Conservation (phyloP, 2,113 vertebrate species). For the Thalassarche chlororhynchos region DNA sequence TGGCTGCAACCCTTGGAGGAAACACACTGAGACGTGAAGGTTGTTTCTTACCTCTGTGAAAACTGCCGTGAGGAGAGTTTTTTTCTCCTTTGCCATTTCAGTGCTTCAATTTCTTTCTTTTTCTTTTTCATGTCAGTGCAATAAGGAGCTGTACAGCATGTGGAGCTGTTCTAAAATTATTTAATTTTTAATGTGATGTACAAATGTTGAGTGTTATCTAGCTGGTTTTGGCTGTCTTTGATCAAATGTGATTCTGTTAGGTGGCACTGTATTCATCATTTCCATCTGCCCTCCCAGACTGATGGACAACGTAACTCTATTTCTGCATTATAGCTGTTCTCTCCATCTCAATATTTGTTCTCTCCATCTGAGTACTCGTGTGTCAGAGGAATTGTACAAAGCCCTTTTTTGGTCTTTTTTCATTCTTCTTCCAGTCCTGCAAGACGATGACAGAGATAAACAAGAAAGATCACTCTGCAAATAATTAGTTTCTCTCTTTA, state of each 20-base stretch:
- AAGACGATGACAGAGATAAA: neutral
- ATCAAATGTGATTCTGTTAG: neutral
- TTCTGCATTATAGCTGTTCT: neutral
- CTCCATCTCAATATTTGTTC: neutral
- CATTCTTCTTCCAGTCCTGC: neutral
- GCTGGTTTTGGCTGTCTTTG: neutral
- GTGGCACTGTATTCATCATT: neutral
- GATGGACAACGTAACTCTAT: accelerated
- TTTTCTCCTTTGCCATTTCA: neutral
- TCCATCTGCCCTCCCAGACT: neutral
- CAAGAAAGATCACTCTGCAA: neutral
- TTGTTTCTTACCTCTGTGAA: neutral
- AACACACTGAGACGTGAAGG: neutral
- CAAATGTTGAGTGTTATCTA: neutral
- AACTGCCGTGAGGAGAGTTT: neutral
- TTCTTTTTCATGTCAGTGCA: neutral
- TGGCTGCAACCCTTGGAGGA: neutral
- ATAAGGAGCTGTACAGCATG: neutral
- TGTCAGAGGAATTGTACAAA: neutral
- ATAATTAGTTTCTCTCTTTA: neutral
- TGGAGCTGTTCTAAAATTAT: neutral
- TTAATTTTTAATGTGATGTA: neutral
- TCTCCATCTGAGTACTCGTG: neutral
- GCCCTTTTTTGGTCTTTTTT: neutral
- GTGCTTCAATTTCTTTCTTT: neutral